Evolutionary conservation across 2,113 vertebrate genomes (phyloP), one percentile per base, ranked within the genome.

Genomic region (Microcebus ravelobensis): DNA sequence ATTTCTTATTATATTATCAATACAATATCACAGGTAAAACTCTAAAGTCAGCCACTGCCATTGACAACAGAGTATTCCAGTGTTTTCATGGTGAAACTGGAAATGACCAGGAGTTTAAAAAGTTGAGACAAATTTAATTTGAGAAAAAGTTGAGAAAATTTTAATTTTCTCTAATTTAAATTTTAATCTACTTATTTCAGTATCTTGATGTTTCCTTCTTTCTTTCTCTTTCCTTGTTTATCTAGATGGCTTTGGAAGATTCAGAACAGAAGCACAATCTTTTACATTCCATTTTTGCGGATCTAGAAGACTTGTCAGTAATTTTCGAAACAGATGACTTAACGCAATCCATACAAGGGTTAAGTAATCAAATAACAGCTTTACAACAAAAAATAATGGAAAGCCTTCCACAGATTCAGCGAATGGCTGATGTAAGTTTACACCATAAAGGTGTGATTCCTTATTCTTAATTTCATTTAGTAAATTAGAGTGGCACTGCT

Each of bases 171-270:
- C 12, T 42, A n/a, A 15, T 34, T 83, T 68, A 59, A 80, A 65
- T 12, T 84, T 50, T 48, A 84, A 67, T 63, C 8, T 50, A 2
- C 50, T 11, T 52, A 3, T 73, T 73, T 95, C 27, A 52, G 15
- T 70, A 61, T 79, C 48, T 36, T 80, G 67, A 55, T 89, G 36
- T 65, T 31, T 97, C 8, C 91, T 55, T 34, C 88, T 80, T 2
- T 97, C 17, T 90, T 34, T 97, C 82, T 57, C 79, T 84, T 23
- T 34, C 12, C 31, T 14, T 87, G 5, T 91, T 70, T 97, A 21
- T 95, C 50, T 96, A 99, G 99, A 99, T 99, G 98, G 99, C 99
- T 87, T 96, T 99, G 97, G 99, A 99, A 79, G 99, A 99, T 97
- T 99, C 99, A 0, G 99, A 98, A 15, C 99, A 99, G 98, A 99